phyloP scores from a whole-genome alignment of 37 sponge, comb jelly and placozoan genomes.

The Eunapius fragilis region DNA sequence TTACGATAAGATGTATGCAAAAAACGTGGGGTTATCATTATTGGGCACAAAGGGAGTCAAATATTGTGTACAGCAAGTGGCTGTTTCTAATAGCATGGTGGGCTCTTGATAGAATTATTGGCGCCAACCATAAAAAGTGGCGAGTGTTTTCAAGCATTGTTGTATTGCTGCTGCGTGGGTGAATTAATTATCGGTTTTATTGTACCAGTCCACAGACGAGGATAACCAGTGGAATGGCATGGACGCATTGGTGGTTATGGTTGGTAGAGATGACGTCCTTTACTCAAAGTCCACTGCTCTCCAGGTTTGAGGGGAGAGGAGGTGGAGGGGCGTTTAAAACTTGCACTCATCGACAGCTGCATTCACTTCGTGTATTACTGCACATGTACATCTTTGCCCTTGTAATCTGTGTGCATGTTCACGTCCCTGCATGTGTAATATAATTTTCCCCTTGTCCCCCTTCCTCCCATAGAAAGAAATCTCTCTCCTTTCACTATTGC shows the following conservation, averaged over 20 bases:
- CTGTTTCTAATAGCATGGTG: not conserved
- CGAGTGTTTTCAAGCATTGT: no score
- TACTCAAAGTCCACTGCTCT: conserved; percentile 90
- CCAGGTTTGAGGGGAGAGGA: conserved; percentile 43
- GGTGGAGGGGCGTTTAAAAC: not conserved
- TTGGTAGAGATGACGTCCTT: conserved; percentile 86
- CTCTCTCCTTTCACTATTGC: not conserved
- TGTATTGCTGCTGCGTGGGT: not conserved
- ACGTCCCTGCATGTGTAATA: no score
- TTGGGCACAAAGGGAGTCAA: not conserved
- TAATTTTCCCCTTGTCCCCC: no score
- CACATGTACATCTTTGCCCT: not conserved
- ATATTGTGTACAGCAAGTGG: not conserved
- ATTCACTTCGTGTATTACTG: not conserved
- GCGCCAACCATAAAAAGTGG: not conserved
- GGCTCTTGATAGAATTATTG: not conserved
- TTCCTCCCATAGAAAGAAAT: no score
- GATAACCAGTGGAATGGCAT: conserved; percentile 61
- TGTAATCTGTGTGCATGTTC: no score
- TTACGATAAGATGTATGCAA: not conserved
- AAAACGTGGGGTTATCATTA: not conserved
- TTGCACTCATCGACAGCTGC: not conserved
- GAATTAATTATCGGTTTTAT: not conserved
- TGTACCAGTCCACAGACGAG: conserved; percentile 39
- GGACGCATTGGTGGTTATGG: conserved; percentile 74